Evolutionary conservation across 2,888 invertebrate genomes (phyloP), one percentile per base, ranked within the genome.

Genomic region (Dryococelus australis): DNA sequence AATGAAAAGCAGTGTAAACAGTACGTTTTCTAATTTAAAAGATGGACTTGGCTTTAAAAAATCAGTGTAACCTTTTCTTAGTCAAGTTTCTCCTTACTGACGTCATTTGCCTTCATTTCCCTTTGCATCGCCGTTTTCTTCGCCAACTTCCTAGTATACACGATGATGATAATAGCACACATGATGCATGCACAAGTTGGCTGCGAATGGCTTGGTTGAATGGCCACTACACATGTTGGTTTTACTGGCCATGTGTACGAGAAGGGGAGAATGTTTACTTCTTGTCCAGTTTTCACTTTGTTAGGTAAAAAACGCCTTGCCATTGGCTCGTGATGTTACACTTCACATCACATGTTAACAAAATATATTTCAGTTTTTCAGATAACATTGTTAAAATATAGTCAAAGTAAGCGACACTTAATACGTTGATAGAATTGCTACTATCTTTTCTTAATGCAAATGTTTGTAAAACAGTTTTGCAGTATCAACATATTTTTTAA

Each of bases 1-100:
- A 65, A 65, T 65, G 65, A 65, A 65, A 65, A 65, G 65, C n/a
- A 65, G 65, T 20, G 65, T n/a, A 65, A 65, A 24, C 65, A 65
- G 24, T 20, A 8, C 24, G 65, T 65, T 65, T 13, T 3, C 16
- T 65, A 24, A 20, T 65, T 65, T 65, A 65, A 9, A 8, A 24
- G 20, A 24, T 8, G 65, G 65, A 24, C 65, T n/a, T 8, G n/a
- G n/a, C 65, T n/a, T 65, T 24, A 20, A 65, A 65, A 20, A 35
- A 35, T 35, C 35, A 35, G 35, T 35, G 35, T 35, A 12, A 47
- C 47, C 24, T 65, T 65, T 65, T 51, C 51, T 5, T 16, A 3
- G 35, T 35, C 4, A 35, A 35, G 35, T 35, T 35, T 35, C 35
- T 35, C 35, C 35, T 35, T 35, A 35, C 35, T 35, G 35, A 35